Conservation (phyloP, 2,113 vertebrate species). For the Mastomys coucha region DNA sequence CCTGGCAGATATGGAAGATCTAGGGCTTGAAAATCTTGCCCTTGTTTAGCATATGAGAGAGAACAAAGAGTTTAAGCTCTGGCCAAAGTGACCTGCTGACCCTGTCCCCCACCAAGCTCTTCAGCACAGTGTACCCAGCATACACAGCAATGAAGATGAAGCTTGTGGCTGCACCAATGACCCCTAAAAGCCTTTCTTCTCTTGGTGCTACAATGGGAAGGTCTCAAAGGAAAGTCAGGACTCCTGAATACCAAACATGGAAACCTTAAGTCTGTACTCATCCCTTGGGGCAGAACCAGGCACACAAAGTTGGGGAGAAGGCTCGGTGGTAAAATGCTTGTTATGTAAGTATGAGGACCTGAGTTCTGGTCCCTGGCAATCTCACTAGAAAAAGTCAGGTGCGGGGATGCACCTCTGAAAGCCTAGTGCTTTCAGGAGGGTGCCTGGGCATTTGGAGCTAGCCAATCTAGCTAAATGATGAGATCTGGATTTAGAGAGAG, state of each 20-base stretch:
- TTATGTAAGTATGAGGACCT: no score
- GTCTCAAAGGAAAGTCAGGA: background rate
- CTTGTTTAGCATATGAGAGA: background rate
- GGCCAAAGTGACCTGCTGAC: background rate
- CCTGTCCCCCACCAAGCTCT: no score
- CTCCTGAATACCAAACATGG: background rate
- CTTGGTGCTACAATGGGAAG: fast-evolving
- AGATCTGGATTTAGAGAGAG: background rate
- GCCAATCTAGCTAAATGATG: background rate
- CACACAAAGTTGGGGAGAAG: background rate
- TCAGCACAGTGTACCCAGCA: fast-evolving
- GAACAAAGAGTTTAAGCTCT: background rate
- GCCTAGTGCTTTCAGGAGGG: background rate
- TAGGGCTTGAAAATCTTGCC: background rate
- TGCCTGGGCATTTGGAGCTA: no score
- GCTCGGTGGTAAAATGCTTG: no score
- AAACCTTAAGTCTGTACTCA: fast-evolving
- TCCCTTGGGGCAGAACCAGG: background rate
- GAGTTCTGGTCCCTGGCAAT: background rate
- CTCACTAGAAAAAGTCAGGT: background rate
- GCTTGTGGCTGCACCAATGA: fast-evolving
- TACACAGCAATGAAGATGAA: fast-evolving
- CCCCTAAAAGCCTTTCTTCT: background rate
- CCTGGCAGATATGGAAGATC: fast-evolving
- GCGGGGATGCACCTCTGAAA: background rate